These are phyloP conservation scores for Zaprionus lineosus DNA, from an alignment of 2,888 invertebrate genomes.

Conservation along the genomic window DNA sequence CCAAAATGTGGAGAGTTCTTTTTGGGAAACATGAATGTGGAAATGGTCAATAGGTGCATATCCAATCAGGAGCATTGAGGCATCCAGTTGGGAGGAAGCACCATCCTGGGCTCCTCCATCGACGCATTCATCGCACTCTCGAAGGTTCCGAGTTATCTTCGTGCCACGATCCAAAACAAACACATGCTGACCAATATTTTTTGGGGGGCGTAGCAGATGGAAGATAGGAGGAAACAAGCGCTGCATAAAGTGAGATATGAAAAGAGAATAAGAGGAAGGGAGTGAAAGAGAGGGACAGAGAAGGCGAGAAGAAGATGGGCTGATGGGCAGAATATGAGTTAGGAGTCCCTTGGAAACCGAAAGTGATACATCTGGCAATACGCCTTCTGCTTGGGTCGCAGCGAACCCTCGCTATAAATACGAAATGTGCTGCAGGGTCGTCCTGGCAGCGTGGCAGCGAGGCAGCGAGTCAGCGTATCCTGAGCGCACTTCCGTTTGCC, in stretches of 20 bases:
- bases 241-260: neutral
- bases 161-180: slow-evolving; percentile 39
- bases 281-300: neutral
- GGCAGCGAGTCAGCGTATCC: too few relatives aligned
- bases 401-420: slow-evolving; percentile 48
- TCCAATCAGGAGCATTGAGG: too few relatives aligned
- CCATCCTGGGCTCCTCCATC: too few relatives aligned
- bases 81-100: too few relatives aligned
- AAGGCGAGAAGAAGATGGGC: slow-evolving; percentile 14
- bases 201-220: slow-evolving; percentile 32
- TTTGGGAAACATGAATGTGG: too few relatives aligned
- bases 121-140: too few relatives aligned
- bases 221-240: neutral
- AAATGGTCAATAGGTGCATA: too few relatives aligned
- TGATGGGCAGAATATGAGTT: slow-evolving; percentile 14
- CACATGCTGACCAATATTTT: slow-evolving; percentile 46
- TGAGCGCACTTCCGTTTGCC: slow-evolving; percentile 46
- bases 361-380: slow-evolving; percentile 70
- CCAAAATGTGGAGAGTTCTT: too few relatives aligned
- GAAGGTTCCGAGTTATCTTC: too few relatives aligned
- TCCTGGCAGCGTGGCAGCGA: slow-evolving; percentile 26
- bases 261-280: neutral
- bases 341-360: slow-evolving; percentile 57
- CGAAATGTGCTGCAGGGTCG: slow-evolving; percentile 42
- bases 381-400: slow-evolving; percentile 34